A percentile compares a stretch with the other conserved stretches of the same genome.
phyloP scores from a whole-genome alignment of 2,888 invertebrate genomes.

The Anagyrus pseudococci region DNA sequence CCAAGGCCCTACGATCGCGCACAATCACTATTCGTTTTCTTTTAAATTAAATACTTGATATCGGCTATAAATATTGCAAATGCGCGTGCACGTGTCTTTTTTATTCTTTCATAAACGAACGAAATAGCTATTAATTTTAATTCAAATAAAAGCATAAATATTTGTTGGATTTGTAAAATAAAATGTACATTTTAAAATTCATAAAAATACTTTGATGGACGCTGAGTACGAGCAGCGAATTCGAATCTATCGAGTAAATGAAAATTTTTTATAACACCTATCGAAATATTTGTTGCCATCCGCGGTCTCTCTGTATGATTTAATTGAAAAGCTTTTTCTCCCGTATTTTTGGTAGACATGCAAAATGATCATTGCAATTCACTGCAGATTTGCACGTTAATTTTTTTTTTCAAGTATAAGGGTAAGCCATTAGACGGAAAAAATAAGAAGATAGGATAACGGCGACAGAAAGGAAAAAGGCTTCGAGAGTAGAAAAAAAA shows the following conservation, averaged over 20 bases:
- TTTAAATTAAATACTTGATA: slow-evolving; percentile 18
- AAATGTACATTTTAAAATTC: neutral
- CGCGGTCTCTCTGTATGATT: too few relatives aligned
- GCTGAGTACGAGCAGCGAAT: too few relatives aligned
- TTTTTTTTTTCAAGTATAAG: too few relatives aligned
- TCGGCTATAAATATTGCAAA: slow-evolving; percentile 23
- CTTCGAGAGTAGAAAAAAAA: neutral
- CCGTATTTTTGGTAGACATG: too few relatives aligned
- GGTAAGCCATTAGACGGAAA: neutral
- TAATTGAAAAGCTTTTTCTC: too few relatives aligned
- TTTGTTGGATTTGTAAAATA: too few relatives aligned
- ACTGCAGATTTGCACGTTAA: too few relatives aligned
- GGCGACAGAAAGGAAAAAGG: too few relatives aligned
- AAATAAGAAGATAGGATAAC: neutral
- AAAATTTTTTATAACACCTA: too few relatives aligned
- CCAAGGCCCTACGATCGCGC: slow-evolving; percentile 35
- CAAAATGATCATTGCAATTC: too few relatives aligned
- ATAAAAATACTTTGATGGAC: too few relatives aligned
- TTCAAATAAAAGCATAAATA: neutral
- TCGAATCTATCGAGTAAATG: neutral
- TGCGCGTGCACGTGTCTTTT: neutral
- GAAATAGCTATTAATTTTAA: neutral
- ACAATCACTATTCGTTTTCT: slow-evolving; percentile 26
- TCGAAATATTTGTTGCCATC: too few relatives aligned
- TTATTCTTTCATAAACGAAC: neutral